phyloP scores from a whole-genome alignment of 2,888 invertebrate species.

The Chrysopilus asiliformis region DNA sequence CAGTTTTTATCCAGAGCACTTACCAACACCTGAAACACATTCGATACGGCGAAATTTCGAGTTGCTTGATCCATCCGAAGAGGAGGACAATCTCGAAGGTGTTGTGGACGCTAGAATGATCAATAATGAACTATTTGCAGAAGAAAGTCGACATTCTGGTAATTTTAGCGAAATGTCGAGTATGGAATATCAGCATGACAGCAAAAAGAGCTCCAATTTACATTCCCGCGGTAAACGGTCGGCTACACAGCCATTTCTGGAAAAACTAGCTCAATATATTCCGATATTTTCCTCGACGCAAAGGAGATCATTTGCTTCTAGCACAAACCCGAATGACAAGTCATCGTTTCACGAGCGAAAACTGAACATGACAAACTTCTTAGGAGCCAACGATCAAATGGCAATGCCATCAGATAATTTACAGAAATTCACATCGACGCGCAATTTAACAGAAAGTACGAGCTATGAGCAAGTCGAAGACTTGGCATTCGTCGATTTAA shows the following conservation, averaged over 20 bases:
- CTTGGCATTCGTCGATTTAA: slow-evolving; percentile 29
- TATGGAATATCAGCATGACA: neutral
- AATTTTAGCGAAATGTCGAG: neutral
- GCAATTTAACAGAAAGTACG: slow-evolving; percentile 4
- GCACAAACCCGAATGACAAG: neutral
- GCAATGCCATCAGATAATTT: slow-evolving; percentile 1
- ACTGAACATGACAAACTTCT: slow-evolving; percentile 13
- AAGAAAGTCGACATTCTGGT: neutral
- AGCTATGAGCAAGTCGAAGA: slow-evolving; percentile 22
- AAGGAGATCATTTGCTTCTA: no score
- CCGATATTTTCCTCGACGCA: neutral
- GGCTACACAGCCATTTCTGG: slow-evolving; percentile 2
- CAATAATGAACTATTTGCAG: slow-evolving; percentile 8
- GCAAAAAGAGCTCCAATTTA: no score
- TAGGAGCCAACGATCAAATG: slow-evolving; percentile 6
- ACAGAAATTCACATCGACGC: neutral
- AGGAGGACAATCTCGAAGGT: slow-evolving; percentile 2
- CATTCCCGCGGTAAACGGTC: slow-evolving; percentile 7
- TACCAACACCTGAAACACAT: slow-evolving; percentile 3
- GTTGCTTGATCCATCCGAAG: neutral
- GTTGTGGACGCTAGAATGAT: slow-evolving; percentile 8
- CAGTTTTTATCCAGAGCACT: slow-evolving; percentile 1
- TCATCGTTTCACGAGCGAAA: slow-evolving; percentile 12
- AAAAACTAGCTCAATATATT: neutral
- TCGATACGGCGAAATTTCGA: slow-evolving; percentile 6